Evolutionary conservation across 2,797 vertebrate species (phyloP).

Genomic region (Acanthurus lineatus): DNA sequence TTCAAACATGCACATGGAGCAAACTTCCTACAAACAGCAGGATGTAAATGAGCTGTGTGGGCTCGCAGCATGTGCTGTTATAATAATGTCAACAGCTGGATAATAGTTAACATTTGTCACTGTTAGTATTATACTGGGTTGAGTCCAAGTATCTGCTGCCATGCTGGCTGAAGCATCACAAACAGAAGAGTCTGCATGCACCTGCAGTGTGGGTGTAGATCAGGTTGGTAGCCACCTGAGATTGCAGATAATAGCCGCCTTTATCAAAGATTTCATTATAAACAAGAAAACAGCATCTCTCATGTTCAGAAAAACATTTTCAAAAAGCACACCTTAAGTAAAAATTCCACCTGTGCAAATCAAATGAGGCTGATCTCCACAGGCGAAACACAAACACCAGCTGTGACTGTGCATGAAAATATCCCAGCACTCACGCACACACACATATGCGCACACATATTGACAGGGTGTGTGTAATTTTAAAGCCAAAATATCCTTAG

Average conservation of each 20-base stretch:
- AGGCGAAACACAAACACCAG: conserved; percentile 51
- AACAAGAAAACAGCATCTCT: conserved; percentile 41
- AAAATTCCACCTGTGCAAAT: conserved; percentile 58
- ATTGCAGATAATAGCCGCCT: conserved; percentile 43
- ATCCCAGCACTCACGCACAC: conserved; percentile 14
- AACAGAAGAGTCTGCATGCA: conserved; percentile 23
- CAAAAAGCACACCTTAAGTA: conserved; percentile 5
- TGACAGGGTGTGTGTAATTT: conserved; percentile 29
- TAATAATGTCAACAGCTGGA: conserved; percentile 70
- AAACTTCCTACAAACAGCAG: conserved; percentile 46
- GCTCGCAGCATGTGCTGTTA: conserved; percentile 32
- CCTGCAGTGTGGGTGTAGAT: conserved; percentile 32
- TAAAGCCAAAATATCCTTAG: conserved; percentile 60
- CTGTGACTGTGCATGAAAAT: conserved; percentile 40
- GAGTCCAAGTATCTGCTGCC: conserved; percentile 36
- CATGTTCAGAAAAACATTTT: not conserved
- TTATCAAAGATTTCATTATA: conserved; percentile 56
- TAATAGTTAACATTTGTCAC: conserved; percentile 69
- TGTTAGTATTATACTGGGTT: conserved; percentile 45
- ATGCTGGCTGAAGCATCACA: conserved; percentile 38
- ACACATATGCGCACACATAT: conserved; percentile 21
- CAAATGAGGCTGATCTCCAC: conserved; percentile 55
- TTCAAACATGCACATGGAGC: not conserved
- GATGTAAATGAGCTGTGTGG: conserved; percentile 54
- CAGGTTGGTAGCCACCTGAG: conserved; percentile 38